Evolutionary conservation across 2,888 invertebrate species (phyloP), one percentile per base, ranked within the genome.

Genomic region (Drosophila mimetica): DNA sequence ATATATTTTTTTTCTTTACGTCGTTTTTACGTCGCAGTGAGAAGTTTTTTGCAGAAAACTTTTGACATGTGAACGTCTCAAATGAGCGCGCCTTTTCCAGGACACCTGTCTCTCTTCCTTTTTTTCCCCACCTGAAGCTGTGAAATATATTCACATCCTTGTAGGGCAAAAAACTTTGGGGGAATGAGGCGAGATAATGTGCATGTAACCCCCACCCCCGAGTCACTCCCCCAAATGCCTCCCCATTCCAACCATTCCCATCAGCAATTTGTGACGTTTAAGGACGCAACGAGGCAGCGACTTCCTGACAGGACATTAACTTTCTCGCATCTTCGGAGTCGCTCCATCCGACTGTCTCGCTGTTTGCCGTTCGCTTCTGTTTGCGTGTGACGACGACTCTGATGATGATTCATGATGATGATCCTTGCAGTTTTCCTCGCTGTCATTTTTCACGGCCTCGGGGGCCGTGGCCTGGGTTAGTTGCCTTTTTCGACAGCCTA

Each of bases 251-350:
- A 28, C 30, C 59, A 42, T 66, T 61, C 55, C 67, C 60, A 61
- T 39, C 60, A 77, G 79, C 80, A 86, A 83, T 83, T 83, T 83
- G 82, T 88, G 82, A 86, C 82, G 80, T 86, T 88, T 83, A 83
- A 82, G 82, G 74, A 53, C 86, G 76, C 79, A 81, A 82, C 88
- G 82, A 82, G 83, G 83, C 86, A 86, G 82, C 86, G 83, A 84
- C 88, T 86, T 88, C 89, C 84, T 84, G 88, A 86, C 84, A 84
- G 84, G 76, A 84, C 84, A 84, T 84, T 84, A 84, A 84, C 89
- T 88, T 79, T 69, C 84, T 85, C 78, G 42, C 53, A 39, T 64
- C 70, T 47, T 47, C 51, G 51, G 22, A 61, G 47, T 61, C 51
- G 25, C 59, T 37, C 52, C 52, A 37, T 51, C 42, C 44, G 63